Conservation (phyloP, 2,797 vertebrate genomes). For the Hirundo rustica region DNA sequence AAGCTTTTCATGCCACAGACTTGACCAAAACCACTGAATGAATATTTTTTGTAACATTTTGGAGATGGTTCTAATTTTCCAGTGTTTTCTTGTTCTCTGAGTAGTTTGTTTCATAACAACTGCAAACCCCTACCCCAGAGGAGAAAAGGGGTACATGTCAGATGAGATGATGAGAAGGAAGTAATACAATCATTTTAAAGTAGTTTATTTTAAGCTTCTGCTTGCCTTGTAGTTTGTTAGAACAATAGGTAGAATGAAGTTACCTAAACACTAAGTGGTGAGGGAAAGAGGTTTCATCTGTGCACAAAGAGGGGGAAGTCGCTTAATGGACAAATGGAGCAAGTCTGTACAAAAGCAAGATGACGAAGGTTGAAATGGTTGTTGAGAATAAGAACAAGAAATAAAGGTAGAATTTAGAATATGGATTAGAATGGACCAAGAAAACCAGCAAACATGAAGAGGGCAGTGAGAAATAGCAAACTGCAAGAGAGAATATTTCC, state of each 20-base stretch:
- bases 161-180: background rate
- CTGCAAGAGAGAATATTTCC: background rate
- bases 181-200: background rate
- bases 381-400: background rate
- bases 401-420: background rate
- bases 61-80: background rate
- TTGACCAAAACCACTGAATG: background rate
- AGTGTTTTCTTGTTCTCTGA: background rate
- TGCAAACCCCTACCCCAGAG: background rate
- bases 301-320: background rate
- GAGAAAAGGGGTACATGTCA: background rate
- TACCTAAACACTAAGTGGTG: background rate
- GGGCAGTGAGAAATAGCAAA: background rate
- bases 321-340: background rate
- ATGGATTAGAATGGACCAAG: background rate
- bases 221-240: background rate
- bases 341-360: background rate
- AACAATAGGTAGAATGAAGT: background rate
- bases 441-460: background rate
- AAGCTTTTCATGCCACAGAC: background rate
- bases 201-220: background rate
- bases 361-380: background rate
- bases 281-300: background rate
- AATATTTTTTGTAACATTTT: background rate
- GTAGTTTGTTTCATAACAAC: background rate